A percentile compares a stretch with the other conserved stretches of the same genome.
phyloP scores from a whole-genome alignment of 2,888 invertebrate genomes.

The Iselma pallidipennis region DNA sequence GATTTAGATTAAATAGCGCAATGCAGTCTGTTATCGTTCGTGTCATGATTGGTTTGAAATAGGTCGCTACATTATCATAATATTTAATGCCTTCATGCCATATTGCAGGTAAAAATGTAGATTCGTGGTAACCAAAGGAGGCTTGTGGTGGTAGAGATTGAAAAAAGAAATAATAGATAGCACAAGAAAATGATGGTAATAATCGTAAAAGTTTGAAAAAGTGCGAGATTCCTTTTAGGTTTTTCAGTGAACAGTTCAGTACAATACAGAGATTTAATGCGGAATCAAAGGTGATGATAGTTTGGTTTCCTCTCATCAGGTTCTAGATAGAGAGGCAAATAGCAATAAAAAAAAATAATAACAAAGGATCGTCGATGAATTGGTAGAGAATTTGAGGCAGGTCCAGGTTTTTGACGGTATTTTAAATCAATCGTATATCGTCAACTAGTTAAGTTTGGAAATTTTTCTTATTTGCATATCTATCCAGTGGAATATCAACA shows the following conservation, averaged over 20 bases:
- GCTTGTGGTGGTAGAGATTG: not conserved
- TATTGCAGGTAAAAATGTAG: constrained; percentile 47
- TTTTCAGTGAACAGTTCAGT: not conserved
- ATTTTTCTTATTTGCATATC: too few relatives aligned
- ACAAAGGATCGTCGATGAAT: not conserved
- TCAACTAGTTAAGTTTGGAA: not conserved
- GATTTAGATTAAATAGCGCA: constrained; percentile 28
- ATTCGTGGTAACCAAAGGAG: constrained; percentile 10
- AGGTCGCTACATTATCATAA: constrained; percentile 49
- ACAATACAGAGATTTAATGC: not conserved
- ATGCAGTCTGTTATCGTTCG: constrained; percentile 42
- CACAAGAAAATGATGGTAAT: constrained; percentile 4
- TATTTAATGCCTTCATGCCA: constrained; percentile 42
- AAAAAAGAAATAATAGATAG: not conserved
- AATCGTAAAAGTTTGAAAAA: constrained; percentile 24
- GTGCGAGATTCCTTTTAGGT: constrained; percentile 24
- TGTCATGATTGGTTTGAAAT: constrained; percentile 50
- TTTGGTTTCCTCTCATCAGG: not conserved
- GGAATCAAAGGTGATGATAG: not conserved
- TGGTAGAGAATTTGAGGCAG: not conserved
- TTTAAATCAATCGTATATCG: not conserved
- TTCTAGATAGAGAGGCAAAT: not conserved
- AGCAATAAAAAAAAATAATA: too few relatives aligned
- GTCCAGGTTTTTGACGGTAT: not conserved
- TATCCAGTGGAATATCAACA: too few relatives aligned